Conservation (phyloP, 2,888 invertebrate genomes). For the Tubulanus polymorphus region DNA sequence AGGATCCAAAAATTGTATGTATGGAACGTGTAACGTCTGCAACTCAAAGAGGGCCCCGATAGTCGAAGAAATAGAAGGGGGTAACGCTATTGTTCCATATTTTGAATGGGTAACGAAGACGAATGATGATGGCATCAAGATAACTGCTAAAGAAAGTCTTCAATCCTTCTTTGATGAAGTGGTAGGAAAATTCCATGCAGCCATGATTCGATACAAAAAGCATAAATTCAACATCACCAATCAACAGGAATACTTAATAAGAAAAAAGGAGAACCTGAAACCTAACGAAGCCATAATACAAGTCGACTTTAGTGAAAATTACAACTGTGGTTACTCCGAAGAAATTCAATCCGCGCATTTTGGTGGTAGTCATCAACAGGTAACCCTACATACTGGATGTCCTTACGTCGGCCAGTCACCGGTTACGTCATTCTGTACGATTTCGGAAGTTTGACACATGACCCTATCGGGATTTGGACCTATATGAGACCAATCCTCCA, state of each 20-base stretch:
- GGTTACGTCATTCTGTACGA: slow-evolving; percentile 26
- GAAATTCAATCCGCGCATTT: slow-evolving; percentile 50
- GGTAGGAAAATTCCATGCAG: slow-evolving; percentile 37
- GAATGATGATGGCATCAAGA: background rate
- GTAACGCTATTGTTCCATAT: background rate
- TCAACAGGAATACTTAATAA: slow-evolving; percentile 16
- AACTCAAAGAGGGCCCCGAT: background rate
- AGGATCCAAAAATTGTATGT: background rate
- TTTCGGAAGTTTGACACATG: slow-evolving; percentile 39
- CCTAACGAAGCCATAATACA: slow-evolving; percentile 28
- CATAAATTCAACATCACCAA: slow-evolving; percentile 20
- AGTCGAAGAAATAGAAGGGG: background rate
- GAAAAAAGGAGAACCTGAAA: slow-evolving; percentile 20
- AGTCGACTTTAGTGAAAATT: slow-evolving; percentile 51
- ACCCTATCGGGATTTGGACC: slow-evolving; percentile 47
- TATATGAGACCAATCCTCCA: slow-evolving; percentile 40
- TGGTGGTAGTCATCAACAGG: slow-evolving; percentile 34
- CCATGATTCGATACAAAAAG: slow-evolving; percentile 23
- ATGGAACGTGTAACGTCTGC: background rate
- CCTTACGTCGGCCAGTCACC: slow-evolving; percentile 22
- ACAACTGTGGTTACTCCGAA: slow-evolving; percentile 33
- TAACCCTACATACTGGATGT: slow-evolving; percentile 44
- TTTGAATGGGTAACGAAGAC: background rate
- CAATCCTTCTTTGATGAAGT: background rate
- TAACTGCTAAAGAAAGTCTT: background rate